Evolutionary conservation across 2,113 vertebrate species (phyloP).

Genomic region (Paralichthys olivaceus): DNA sequence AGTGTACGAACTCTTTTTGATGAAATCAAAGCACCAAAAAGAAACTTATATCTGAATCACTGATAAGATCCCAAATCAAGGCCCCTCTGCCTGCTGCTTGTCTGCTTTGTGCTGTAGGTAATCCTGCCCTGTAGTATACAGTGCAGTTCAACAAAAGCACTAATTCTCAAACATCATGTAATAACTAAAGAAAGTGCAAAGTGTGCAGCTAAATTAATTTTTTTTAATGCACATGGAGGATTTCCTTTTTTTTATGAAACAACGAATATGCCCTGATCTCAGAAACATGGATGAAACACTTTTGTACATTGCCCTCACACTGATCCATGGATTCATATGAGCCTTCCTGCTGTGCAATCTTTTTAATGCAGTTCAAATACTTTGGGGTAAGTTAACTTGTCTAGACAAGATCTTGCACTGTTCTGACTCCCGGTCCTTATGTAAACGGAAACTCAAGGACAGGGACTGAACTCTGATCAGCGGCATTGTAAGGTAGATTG

Average conservation of each 20-base stretch:
- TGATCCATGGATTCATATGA: no score
- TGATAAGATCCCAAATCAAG: no score
- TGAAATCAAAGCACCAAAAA: no score
- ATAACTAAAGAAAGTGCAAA: neutral
- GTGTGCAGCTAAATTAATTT: neutral
- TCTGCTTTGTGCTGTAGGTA: neutral
- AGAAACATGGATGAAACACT: neutral
- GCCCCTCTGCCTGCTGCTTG: no score
- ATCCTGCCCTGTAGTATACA: neutral
- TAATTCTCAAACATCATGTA: neutral
- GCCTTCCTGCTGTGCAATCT: neutral
- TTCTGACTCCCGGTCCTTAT: neutral
- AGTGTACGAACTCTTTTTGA: no score
- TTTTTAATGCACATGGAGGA: neutral
- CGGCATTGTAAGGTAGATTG: constrained; percentile 52
- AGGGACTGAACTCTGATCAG: constrained; percentile 58
- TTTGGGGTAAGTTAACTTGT: constrained; percentile 1
- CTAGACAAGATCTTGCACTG: neutral
- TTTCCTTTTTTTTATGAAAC: neutral
- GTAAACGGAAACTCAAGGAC: constrained; percentile 1
- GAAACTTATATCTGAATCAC: no score
- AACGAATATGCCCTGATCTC: neutral
- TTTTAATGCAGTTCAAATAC: neutral
- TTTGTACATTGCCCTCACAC: neutral
- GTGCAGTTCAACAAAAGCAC: neutral